Conservation (phyloP, 1,140 invertebrate species). For the Ips typographus region DNA sequence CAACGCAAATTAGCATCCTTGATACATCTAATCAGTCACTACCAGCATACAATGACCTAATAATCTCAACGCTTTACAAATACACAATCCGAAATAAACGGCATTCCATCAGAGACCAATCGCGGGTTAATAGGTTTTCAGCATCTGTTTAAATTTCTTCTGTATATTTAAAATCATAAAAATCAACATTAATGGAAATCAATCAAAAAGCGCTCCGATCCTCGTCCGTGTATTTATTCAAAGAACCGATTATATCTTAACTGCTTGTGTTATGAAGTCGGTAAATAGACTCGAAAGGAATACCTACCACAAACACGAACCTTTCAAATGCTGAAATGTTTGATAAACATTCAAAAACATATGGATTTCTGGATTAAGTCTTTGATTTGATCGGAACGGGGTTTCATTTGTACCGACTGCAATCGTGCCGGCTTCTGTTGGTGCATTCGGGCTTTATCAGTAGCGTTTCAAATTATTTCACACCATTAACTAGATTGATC, state of each 20-base stretch:
- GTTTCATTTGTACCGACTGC: constrained; percentile 17
- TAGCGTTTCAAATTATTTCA: no score
- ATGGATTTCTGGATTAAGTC: constrained; percentile 51
- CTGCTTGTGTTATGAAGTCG: constrained; percentile 47
- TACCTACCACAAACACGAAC: constrained; percentile 49
- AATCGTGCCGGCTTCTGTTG: background rate
- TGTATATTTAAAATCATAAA: constrained; percentile 39
- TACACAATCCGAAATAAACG: constrained; percentile 1
- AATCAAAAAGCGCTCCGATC: constrained; percentile 34
- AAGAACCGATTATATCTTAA: constrained; percentile 48
- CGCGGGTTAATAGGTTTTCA: constrained; percentile 8
- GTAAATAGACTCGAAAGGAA: constrained; percentile 47
- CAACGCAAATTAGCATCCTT: background rate
- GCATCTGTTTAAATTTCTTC: constrained; percentile 28
- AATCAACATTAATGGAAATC: constrained; percentile 39
- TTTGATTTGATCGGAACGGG: constrained; percentile 29
- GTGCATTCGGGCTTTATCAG: no score
- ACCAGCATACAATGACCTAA: constrained; percentile 5
- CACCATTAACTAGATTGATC: no score
- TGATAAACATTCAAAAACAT: constrained; percentile 50
- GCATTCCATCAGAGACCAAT: background rate
- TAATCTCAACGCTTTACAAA: constrained; percentile 5
- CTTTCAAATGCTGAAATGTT: constrained; percentile 49
- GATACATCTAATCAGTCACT: background rate
- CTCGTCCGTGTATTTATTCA: constrained; percentile 46